Evolutionary conservation across 2,888 invertebrate genomes (phyloP).

Genomic region (Lydus trimaculatus): DNA sequence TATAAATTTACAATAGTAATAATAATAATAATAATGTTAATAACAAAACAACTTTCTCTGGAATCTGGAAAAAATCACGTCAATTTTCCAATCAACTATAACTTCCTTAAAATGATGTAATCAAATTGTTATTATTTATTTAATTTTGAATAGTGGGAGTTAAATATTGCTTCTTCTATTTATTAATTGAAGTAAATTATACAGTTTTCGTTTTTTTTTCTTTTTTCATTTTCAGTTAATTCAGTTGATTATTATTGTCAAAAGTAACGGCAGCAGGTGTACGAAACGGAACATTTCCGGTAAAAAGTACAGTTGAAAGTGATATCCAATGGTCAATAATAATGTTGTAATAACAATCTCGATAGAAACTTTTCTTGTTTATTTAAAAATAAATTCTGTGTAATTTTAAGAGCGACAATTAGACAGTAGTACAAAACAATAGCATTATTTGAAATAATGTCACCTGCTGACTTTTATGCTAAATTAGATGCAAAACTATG

Average conservation of each 20-base stretch:
- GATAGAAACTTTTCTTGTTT: not conserved
- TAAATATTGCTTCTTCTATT: not conserved
- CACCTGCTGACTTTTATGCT: too few species aligned
- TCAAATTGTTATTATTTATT: not conserved
- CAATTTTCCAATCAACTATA: not conserved
- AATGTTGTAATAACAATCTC: not conserved
- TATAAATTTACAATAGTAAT: not conserved
- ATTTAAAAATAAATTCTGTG: too few species aligned
- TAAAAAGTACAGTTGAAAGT: slow-evolving; percentile 5
- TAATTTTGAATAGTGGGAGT: not conserved
- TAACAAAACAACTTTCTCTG: slow-evolving; percentile 3
- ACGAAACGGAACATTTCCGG: not conserved
- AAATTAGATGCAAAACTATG: too few species aligned
- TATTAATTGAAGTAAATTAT: not conserved
- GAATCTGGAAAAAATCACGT: not conserved
- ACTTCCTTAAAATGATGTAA: not conserved
- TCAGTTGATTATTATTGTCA: not conserved
- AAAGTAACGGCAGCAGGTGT: not conserved
- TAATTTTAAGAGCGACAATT: too few species aligned
- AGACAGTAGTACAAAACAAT: too few species aligned
- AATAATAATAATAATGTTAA: not conserved
- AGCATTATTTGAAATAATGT: too few species aligned
- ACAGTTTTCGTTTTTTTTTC: not conserved
- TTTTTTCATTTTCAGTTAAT: too few species aligned
- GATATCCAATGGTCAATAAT: not conserved